These are phyloP conservation scores for Mus musculus DNA, from an alignment of 2,113 vertebrate genomes.

Conservation along the genomic window DNA sequence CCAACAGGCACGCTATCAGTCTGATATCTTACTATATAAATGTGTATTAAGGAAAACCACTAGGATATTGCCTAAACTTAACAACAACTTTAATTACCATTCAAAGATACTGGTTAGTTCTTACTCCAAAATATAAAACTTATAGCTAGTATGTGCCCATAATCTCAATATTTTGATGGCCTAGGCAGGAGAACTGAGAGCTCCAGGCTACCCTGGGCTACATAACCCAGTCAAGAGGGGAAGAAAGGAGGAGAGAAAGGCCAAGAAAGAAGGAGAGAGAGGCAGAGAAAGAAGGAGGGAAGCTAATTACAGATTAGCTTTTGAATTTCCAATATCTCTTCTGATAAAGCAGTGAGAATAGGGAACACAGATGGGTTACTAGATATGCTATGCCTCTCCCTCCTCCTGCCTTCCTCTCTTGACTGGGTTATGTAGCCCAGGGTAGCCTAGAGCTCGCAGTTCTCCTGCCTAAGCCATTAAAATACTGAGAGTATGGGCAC, in stretches of 20 bases:
- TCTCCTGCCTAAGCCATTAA: not conserved
- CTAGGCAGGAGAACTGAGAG: not conserved
- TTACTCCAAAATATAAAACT: too few species aligned
- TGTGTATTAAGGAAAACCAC: slow-evolving; percentile 6
- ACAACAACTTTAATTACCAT: slow-evolving; percentile 7
- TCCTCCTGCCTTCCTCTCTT: not conserved
- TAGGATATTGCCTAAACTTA: slow-evolving; percentile 35
- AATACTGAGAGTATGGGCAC: not conserved
- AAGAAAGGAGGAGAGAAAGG: too few species aligned
- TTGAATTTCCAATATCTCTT: slow-evolving; percentile 9
- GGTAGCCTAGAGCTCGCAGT: too few species aligned
- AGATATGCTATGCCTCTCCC: not conserved
- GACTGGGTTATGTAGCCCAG: not conserved
- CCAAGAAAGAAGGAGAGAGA: not conserved
- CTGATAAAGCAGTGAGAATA: slow-evolving; percentile 36
- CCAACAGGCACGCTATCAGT: not conserved
- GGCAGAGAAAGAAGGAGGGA: too few species aligned
- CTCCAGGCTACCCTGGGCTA: not conserved
- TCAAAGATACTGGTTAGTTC: not conserved
- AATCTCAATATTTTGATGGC: not conserved
- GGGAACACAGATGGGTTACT: not conserved
- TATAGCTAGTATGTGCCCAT: not conserved
- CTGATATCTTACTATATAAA: slow-evolving; percentile 31
- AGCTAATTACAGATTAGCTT: not conserved
- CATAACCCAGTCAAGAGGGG: not conserved